Conservation (phyloP, 2,888 invertebrate genomes). For the Hypsopygia costalis region DNA sequence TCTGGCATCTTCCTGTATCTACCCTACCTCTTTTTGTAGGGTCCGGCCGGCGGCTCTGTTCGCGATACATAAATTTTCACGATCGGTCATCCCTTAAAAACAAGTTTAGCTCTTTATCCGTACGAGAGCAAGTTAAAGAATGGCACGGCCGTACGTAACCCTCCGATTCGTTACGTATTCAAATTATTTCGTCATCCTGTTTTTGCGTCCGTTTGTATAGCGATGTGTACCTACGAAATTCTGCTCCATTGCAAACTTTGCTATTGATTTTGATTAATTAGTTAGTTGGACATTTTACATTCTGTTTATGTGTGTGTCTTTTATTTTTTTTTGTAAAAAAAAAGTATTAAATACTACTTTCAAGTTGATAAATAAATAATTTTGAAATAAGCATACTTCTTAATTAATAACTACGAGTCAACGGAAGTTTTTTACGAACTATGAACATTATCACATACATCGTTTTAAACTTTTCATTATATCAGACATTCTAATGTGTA, state of each 20-base stretch:
- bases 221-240: constrained; percentile 47
- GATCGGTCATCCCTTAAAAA: constrained; percentile 81
- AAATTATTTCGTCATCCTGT: constrained; percentile 74
- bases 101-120: constrained; percentile 79
- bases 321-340: background rate
- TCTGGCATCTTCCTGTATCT: constrained; percentile 76
- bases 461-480: too few relatives aligned
- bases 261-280: constrained; percentile 62
- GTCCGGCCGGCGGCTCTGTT: constrained; percentile 70
- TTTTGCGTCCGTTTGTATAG: constrained; percentile 67
- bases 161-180: constrained; percentile 77
- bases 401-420: too few relatives aligned
- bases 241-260: constrained; percentile 40
- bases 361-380: too few relatives aligned
- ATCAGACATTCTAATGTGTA: too few relatives aligned
- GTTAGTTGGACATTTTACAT: constrained; percentile 18
- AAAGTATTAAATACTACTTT: too few relatives aligned
- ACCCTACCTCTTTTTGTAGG: constrained; percentile 72
- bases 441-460: too few relatives aligned
- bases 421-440: too few relatives aligned
- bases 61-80: constrained; percentile 78
- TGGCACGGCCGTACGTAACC: constrained; percentile 68
- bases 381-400: too few relatives aligned
- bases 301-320: constrained; percentile 15
- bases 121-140: constrained; percentile 73